Evolutionary conservation across 2,797 vertebrate species (phyloP).

Genomic region (Sebastes flavidus): DNA sequence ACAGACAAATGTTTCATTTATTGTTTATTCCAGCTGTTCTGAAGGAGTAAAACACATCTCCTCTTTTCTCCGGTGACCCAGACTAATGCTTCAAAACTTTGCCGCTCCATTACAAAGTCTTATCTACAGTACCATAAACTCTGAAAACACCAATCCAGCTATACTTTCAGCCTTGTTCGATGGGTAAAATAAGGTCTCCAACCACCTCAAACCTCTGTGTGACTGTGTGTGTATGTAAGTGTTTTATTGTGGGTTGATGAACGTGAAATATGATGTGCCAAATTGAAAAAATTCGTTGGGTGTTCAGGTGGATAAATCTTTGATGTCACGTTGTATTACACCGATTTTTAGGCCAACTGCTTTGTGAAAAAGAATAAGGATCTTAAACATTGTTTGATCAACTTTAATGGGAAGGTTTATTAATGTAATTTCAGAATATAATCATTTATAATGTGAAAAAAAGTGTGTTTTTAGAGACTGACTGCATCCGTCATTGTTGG

Average conservation of each 20-base stretch:
- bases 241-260: conserved; percentile 20
- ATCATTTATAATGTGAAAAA: conserved; percentile 17
- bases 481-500: not conserved
- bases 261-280: conserved; percentile 64
- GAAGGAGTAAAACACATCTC: not conserved
- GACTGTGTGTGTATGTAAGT: not conserved
- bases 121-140: not conserved
- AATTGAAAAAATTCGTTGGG: conserved; percentile 17
- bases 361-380: not conserved
- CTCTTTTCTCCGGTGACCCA: not conserved
- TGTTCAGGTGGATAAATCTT: not conserved
- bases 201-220: conserved; percentile 19
- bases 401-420: not conserved
- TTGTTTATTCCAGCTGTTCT: not conserved
- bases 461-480: not conserved
- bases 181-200: not conserved
- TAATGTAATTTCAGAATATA: conserved; percentile 17
- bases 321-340: not conserved
- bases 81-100: not conserved
- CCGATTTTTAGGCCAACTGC: not conserved
- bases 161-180: not conserved
- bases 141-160: not conserved
- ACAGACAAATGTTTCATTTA: not conserved
- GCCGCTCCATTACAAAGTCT: not conserved
- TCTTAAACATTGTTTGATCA: not conserved